Base-by-base conservation (phyloP, 2,888 invertebrate genomes). In the Drosophila mercatorum region DNA sequence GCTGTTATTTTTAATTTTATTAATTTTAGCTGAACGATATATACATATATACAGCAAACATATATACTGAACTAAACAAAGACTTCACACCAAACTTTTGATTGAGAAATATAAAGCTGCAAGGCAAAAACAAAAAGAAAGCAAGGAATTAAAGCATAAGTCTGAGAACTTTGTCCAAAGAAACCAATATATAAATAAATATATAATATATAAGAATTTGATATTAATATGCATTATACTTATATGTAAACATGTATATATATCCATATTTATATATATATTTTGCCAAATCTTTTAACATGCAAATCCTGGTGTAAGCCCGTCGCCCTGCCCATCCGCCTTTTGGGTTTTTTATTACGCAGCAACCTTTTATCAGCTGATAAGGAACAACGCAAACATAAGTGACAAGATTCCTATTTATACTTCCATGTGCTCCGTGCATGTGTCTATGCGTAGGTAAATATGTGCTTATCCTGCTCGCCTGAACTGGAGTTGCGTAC, bases 401-500 rank as follows among this genome's bases (percentile, higher is more conserved):
- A 36, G 51, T 40, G 52, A 68, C 52, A 46, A 28, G 68, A 14
- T 51, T 31, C 17, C 22, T 43, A 57, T 63, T 41, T 46, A 41
- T 49, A 40, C 17, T 63, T 36, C n/a, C 14, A 8, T 22, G 51
- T 44, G 22, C 44, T 53, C 17, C 34, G 46, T 34, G 28, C 41
- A 12, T 52, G 10, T 47, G 26, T 51, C 7, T 51, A 47, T 56
- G 52, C 56, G 22, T 55, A 52, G 31, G 38, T 17, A 66, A n/a
- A 11, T 14, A 46, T 34, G 3, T 8, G n/a, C 11, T 28, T 28
- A 38, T 44, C 28, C 6, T 43, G 11, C n/a, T 28, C 14, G 10
- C 58, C 34, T 38, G 6, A 31, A 40, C 8, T 41, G 31, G 36
- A n/a, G n/a, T 28, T 51, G 41, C 44, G 43, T 51, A 73, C 74